These are phyloP conservation scores for Nasua narica DNA, from an alignment of 2,797 vertebrate genomes.

Conservation along the genomic window DNA sequence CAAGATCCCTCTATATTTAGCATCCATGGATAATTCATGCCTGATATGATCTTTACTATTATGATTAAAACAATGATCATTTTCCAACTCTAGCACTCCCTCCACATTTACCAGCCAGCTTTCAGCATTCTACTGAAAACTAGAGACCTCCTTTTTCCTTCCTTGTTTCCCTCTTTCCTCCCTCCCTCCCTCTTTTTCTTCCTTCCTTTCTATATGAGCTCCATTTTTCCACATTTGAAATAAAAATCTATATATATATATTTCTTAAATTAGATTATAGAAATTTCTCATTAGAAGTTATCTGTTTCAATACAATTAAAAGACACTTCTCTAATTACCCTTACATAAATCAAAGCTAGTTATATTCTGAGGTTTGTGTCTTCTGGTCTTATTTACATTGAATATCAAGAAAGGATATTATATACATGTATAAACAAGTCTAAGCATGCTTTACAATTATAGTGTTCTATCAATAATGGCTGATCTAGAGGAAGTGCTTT, in stretches of 20 bases:
- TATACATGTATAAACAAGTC: neutral
- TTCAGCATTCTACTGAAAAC: neutral
- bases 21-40: neutral
- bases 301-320: neutral
- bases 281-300: neutral
- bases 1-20: neutral
- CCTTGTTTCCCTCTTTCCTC: accelerated
- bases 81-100: neutral
- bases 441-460: neutral
- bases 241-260: neutral
- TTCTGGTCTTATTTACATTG: neutral
- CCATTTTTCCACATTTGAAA: neutral
- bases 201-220: neutral
- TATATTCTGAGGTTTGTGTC: neutral
- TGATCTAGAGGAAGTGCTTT: neutral
- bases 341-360: neutral
- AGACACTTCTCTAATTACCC: neutral
- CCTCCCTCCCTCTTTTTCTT: too few relatives aligned
- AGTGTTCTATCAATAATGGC: neutral
- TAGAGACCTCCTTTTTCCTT: neutral
- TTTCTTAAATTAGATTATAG: neutral
- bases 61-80: neutral
- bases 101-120: neutral
- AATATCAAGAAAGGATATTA: neutral
- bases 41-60: neutral